Percentiles rank a stretch among this genome's conserved stretches.
Evolutionary conservation across 2,113 vertebrate species (phyloP).

Genomic region (Ageneiosus marmoratus): DNA sequence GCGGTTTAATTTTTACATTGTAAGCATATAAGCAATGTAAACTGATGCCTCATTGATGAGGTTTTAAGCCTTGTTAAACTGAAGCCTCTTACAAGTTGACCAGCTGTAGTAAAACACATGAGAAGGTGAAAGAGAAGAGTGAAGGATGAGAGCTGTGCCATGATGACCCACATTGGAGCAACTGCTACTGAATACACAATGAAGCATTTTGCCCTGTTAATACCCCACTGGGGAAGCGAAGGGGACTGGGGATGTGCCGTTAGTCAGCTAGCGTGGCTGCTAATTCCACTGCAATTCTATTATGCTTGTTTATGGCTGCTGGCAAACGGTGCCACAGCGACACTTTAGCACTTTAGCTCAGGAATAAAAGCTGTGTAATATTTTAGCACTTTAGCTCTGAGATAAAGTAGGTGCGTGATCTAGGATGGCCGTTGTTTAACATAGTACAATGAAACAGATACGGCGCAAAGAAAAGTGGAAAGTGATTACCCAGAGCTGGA

Average conservation of each 20-base stretch:
- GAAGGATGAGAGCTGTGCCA: constrained; percentile 37
- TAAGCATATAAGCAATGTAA: neutral
- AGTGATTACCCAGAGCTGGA: constrained; percentile 48
- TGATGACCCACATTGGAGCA: constrained; percentile 67
- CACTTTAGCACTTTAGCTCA: constrained; percentile 1
- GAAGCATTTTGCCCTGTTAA: constrained; percentile 68
- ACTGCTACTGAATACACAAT: constrained; percentile 66
- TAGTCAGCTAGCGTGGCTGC: constrained; percentile 54
- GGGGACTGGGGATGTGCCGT: constrained; percentile 57
- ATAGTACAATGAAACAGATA: constrained; percentile 64
- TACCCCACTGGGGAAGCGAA: constrained; percentile 57
- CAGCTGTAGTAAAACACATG: neutral
- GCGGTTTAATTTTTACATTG: neutral
- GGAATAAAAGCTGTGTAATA: neutral
- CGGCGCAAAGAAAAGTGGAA: neutral
- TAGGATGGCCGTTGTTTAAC: constrained; percentile 61
- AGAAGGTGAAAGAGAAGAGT: neutral
- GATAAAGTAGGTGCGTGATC: constrained; percentile 46
- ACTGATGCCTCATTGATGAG: neutral
- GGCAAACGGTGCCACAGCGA: constrained; percentile 66
- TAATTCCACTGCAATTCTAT: constrained; percentile 70
- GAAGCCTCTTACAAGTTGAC: neutral
- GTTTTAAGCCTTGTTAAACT: neutral
- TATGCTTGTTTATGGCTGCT: constrained; percentile 72
- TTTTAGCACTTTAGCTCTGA: neutral